Evolutionary conservation across 2,113 vertebrate species (phyloP).

Genomic region (Orthonyx spaldingii): DNA sequence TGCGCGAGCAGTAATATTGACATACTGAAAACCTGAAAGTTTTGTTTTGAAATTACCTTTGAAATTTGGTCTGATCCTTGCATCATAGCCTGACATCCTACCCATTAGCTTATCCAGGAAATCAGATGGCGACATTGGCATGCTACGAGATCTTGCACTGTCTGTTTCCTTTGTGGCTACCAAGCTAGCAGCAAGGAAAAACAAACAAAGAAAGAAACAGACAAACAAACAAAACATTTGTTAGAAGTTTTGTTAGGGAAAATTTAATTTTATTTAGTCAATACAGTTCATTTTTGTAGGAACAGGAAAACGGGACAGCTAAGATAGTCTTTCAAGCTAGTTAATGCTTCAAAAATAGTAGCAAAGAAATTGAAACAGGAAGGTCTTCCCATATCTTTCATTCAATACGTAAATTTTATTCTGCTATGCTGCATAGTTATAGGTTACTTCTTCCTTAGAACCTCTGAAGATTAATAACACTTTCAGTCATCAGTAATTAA

Average conservation of each 20-base stretch:
- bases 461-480: not conserved
- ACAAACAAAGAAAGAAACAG: constrained; percentile 20
- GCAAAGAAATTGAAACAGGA: not conserved
- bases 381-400: not conserved
- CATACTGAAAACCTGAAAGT: not conserved
- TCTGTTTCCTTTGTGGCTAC: constrained; percentile 88
- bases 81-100: constrained; percentile 94
- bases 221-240: not conserved
- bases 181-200: constrained; percentile 74
- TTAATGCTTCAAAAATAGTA: not conserved
- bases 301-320: not conserved
- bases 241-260: not conserved
- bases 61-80: constrained; percentile 96
- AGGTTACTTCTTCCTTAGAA: not conserved
- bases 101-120: constrained; percentile 98
- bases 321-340: not conserved
- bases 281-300: not conserved
- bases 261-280: not conserved
- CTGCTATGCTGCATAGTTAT: not conserved
- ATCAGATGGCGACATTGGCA: constrained; percentile 93
- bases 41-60: constrained; percentile 82
- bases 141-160: constrained; percentile 76
- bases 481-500: not conserved
- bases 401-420: not conserved
- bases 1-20: not conserved